A percentile compares a stretch with the other conserved stretches of the same genome.
phyloP scores from a whole-genome alignment of 2,797 vertebrate species.

The Erpetoichthys calabaricus region DNA sequence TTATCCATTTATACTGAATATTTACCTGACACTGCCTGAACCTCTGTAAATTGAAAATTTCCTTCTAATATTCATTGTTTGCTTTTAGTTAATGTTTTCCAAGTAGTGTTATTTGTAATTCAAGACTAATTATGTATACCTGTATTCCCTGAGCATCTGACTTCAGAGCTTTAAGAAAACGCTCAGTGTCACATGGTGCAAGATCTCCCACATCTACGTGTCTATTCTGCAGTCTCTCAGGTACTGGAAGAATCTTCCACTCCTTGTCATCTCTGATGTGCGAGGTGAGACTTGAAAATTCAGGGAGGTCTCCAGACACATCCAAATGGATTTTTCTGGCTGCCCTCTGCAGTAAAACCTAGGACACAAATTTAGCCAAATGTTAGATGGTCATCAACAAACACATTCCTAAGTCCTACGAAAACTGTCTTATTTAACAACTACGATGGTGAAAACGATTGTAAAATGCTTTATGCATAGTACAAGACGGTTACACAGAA shows the following conservation, averaged over 20 bases:
- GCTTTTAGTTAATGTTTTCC: too few species aligned
- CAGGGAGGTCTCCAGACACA: conserved; percentile 43
- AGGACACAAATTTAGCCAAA: not conserved
- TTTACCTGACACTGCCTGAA: too few species aligned
- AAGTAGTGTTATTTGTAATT: too few species aligned
- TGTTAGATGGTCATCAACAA: not conserved
- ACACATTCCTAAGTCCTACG: not conserved
- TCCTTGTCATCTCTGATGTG: conserved; percentile 33
- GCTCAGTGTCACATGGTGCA: conserved; percentile 47
- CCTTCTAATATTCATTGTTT: too few species aligned
- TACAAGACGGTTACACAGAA: too few species aligned
- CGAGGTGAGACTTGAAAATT: conserved; percentile 36
- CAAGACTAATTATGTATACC: conserved; percentile 13
- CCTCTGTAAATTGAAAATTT: too few species aligned
- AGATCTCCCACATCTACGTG: conserved; percentile 59
- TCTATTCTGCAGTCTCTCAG: conserved; percentile 44
- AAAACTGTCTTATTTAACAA: too few species aligned
- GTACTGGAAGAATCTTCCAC: conserved; percentile 53
- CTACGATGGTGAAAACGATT: too few species aligned
- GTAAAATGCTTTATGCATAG: too few species aligned
- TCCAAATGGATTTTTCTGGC: conserved; percentile 48
- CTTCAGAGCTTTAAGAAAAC: conserved; percentile 38
- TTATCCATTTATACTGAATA: too few species aligned
- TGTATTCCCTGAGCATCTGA: conserved; percentile 53
- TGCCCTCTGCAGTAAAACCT: conserved; percentile 45